Base-by-base conservation (phyloP, 1,140 invertebrate genomes). In the Lucilia sericata region DNA sequence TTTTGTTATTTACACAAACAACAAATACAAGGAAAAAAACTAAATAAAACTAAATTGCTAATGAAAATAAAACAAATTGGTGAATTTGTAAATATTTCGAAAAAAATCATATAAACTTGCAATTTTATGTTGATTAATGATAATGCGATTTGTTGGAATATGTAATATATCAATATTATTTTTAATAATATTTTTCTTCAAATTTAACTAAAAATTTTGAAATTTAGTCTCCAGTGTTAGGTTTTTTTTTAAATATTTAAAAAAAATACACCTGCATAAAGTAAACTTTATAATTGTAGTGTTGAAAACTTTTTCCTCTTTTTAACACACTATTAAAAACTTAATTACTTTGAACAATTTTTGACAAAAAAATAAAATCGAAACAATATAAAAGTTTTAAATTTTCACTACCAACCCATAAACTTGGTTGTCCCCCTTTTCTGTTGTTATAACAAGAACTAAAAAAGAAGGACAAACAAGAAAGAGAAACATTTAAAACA, bases 1-100 rank as follows among this genome's bases (percentile, higher is more conserved):
- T 82, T 80, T 80, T 80, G 76, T 80, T 80, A 80, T 80, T 80
- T 80, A 80, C 76, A 49, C 36, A 49, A 80, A 80, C 55, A 60
- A 60, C n/a, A 60, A 60, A 5, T n/a, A n/a, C 13, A 70, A 70
- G 17, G 17, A 65, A 65, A 65, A 65, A 65, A 17, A 65, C 13
- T 7, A 30, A 60, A 60, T n/a, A 60, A 60, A 60, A 60, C 51
- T 17, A 60, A 60, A 60, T 17, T 60, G 51, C 8, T 30, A 60
- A 60, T 17, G 17, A 60, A 60, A 60, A n/a, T 30, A 30, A 30
- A 30, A 30, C 8, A 60, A 60, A 60, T 42, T 42, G 42, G 42
- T 42, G 14, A n/a, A 60, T n/a, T 25, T n/a, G 65, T 65, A 65
- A 70, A 70, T 70, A 25, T 70, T 70, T 70, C 14, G 13, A 17